Evolutionary conservation across 2,113 vertebrate species (phyloP).

Genomic region (Ranitomeya variabilis): DNA sequence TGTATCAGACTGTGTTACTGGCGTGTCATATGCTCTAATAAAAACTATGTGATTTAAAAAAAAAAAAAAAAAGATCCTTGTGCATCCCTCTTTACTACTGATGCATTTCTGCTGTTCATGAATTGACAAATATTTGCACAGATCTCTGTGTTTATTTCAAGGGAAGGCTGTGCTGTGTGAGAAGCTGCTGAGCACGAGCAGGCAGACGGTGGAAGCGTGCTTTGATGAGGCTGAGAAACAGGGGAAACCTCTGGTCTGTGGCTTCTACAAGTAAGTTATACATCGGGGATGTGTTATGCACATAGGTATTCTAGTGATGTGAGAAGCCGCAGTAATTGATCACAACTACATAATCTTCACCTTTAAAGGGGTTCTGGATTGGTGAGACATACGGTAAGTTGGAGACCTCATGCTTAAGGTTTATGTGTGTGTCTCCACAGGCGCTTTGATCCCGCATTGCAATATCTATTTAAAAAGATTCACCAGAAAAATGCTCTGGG

Average conservation of each 20-base stretch:
- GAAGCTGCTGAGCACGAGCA: slow-evolving; percentile 61
- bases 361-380: too few species aligned
- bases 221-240: slow-evolving; percentile 61
- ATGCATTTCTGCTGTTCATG: not conserved
- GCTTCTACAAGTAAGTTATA: slow-evolving; percentile 64
- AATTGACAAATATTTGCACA: not conserved
- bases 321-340: too few species aligned
- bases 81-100: not conserved
- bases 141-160: slow-evolving; percentile 31
- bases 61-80: too few species aligned
- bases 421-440: slow-evolving; percentile 39
- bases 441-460: slow-evolving; percentile 65
- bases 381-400: not conserved
- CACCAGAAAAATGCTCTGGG: slow-evolving; percentile 47
- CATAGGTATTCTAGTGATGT: too few species aligned
- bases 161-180: slow-evolving; percentile 66
- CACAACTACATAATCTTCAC: too few species aligned
- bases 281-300: too few species aligned
- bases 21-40: too few species aligned
- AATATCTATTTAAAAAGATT: slow-evolving; percentile 63
- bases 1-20: too few species aligned
- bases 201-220: slow-evolving; percentile 60
- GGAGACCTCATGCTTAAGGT: not conserved
- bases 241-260: slow-evolving; percentile 61
- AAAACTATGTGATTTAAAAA: too few species aligned